Evolutionary conservation across 2,113 vertebrate genomes (phyloP), one percentile per base, ranked within the genome.

Genomic region (Genyomyrus donnyi): DNA sequence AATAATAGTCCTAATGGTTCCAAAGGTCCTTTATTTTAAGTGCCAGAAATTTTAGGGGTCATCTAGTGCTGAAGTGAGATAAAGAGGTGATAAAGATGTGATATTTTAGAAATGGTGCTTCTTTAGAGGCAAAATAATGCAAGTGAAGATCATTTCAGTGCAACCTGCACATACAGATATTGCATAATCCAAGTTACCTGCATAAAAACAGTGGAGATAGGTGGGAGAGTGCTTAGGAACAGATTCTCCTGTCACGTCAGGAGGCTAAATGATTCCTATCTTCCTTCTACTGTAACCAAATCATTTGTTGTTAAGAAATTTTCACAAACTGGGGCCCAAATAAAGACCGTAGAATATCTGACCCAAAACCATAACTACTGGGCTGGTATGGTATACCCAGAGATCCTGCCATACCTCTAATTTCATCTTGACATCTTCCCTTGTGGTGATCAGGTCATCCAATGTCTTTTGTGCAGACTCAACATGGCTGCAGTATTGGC

Each of bases 401-500:
- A 39, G 74, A 42, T 8, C 35, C 15, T 80, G 35, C 35, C 13
- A 42, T 58, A 85, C 98, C 98, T 99, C 98, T 1, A 99, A 97
- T 95, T 98, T 99, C 92, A 96, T 96, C 91, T 96, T 93, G 58
- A 99, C 95, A 0, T 99, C 98, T 77, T 99, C 98, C 15, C 98
- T 93, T 70, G 95, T 96, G 84, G 96, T 96, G 0, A 98, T 97
- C 50, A 99, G 96, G 86, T 97, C 97, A 91, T 97, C 98, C 94
- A 99, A 95, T 0, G 97, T 98, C 92, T 96, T 98, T 95, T 99
- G 98, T 15, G 98, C 98, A 0, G 96, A 96, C 45, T 99, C 98
- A 97, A 99, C 98, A 94, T 95, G 97, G 93, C 98, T 99, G 96
- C 98, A 99, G 95, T 99, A 99, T 86, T 97, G 97, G 13, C 98